Percentiles rank a stretch among this genome's conserved stretches.
Conservation (phyloP, 2,797 vertebrate species). For the Acipenser oxyrinchus region DNA sequence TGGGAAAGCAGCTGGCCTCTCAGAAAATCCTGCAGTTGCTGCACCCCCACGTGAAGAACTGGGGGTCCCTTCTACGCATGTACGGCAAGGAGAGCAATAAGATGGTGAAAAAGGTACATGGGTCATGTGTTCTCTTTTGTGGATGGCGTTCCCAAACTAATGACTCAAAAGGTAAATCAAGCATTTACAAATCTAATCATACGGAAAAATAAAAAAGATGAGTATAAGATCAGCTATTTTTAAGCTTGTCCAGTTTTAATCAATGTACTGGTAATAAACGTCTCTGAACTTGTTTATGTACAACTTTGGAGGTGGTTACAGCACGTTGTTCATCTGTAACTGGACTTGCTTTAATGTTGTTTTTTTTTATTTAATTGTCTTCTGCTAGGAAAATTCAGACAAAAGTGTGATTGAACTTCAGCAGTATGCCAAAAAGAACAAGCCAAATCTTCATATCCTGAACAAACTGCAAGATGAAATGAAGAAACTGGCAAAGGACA, state of each 20-base stretch:
- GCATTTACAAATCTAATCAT: background rate
- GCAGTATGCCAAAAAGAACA: constrained; percentile 99
- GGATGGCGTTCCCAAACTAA: no score
- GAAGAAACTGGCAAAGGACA: constrained; percentile 84
- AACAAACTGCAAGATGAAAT: constrained; percentile 98
- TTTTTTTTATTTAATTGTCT: background rate
- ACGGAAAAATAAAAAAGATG: no score
- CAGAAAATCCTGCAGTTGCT: constrained; percentile 98
- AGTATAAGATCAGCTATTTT: no score
- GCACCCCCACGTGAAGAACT: constrained; percentile 96
- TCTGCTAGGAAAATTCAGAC: constrained; percentile 79
- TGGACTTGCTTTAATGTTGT: background rate
- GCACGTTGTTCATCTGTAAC: no score
- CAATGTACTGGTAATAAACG: no score
- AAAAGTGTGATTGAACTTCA: constrained; percentile 98
- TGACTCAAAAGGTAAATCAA: no score
- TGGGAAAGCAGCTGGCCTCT: constrained; percentile 94
- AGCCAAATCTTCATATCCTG: constrained; percentile 96
- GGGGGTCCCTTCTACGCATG: constrained; percentile 96
- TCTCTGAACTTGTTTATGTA: no score
- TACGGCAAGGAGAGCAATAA: constrained; percentile 95
- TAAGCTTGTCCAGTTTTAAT: no score
- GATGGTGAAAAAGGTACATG: constrained; percentile 90
- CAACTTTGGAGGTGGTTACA: no score
- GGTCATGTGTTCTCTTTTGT: background rate